Evolutionary conservation across 1,140 invertebrate species (phyloP).

Genomic region (Papilio machaon): DNA sequence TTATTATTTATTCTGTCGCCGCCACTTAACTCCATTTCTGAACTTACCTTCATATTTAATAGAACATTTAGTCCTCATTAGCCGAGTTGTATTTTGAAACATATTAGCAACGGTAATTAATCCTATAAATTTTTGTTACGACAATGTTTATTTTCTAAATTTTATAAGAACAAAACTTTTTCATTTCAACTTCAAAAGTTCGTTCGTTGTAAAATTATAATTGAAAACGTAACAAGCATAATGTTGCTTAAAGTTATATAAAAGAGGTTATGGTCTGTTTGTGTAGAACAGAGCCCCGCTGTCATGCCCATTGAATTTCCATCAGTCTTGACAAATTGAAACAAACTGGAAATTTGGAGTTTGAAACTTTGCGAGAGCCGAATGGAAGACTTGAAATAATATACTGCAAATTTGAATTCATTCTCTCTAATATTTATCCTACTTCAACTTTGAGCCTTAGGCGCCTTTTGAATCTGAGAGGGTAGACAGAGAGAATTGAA

Average conservation of each 20-base stretch:
- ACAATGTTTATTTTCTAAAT: background rate
- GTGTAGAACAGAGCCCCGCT: constrained; percentile 54
- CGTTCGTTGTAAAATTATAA: constrained; percentile 24
- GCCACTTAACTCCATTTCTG: constrained; percentile 49
- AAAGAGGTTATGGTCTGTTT: constrained; percentile 55
- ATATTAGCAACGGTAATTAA: constrained; percentile 1
- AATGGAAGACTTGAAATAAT: constrained; percentile 70
- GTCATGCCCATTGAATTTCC: constrained; percentile 69
- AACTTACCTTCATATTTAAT: constrained; percentile 64
- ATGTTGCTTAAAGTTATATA: constrained; percentile 46
- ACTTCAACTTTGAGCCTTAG: constrained; percentile 31
- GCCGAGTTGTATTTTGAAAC: constrained; percentile 1
- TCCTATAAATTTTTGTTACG: background rate
- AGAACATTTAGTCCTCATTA: constrained; percentile 49
- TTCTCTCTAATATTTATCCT: constrained; percentile 1
- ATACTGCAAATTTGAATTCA: constrained; percentile 45
- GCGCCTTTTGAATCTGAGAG: constrained; percentile 49
- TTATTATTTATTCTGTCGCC: constrained; percentile 66
- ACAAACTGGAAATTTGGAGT: constrained; percentile 71
- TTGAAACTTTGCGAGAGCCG: constrained; percentile 62
- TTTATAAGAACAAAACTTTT: background rate
- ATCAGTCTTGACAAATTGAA: constrained; percentile 77
- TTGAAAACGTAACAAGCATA: constrained; percentile 30
- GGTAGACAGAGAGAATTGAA: background rate
- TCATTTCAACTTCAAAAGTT: background rate